These are phyloP conservation scores for Bubo blakistoni DNA, from an alignment of 2,113 vertebrate species.

Conservation along the genomic window DNA sequence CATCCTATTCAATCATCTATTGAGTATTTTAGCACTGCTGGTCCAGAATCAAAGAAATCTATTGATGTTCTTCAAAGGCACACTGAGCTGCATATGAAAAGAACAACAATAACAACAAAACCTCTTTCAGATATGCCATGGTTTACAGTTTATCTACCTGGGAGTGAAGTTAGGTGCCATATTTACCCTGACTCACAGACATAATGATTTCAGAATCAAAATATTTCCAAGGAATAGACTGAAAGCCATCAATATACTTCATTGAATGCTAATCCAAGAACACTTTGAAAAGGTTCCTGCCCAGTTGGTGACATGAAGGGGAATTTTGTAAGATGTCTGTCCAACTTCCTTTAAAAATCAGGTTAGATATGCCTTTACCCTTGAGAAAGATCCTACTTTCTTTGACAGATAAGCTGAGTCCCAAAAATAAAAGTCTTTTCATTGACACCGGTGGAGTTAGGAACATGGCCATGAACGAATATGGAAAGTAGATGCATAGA, in stretches of 20 bases:
- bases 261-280: background rate
- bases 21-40: constrained; percentile 15
- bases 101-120: background rate
- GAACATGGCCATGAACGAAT: background rate
- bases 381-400: background rate
- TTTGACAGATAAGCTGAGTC: background rate
- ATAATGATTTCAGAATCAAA: background rate
- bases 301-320: background rate
- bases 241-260: background rate
- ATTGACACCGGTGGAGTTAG: background rate
- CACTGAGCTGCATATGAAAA: background rate
- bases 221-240: constrained; percentile 24
- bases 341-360: background rate
- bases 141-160: background rate
- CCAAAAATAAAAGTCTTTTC: background rate
- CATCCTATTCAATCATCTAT: constrained; percentile 23
- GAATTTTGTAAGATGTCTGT: background rate
- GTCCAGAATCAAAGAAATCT: constrained; percentile 24
- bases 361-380: background rate
- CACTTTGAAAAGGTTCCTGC: background rate
- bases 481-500: background rate
- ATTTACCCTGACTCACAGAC: background rate
- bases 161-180: background rate
- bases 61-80: constrained; percentile 30
- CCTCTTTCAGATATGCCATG: background rate